Base-by-base conservation (phyloP, 2,113 vertebrate species). In the Peromyscus californicus region DNA sequence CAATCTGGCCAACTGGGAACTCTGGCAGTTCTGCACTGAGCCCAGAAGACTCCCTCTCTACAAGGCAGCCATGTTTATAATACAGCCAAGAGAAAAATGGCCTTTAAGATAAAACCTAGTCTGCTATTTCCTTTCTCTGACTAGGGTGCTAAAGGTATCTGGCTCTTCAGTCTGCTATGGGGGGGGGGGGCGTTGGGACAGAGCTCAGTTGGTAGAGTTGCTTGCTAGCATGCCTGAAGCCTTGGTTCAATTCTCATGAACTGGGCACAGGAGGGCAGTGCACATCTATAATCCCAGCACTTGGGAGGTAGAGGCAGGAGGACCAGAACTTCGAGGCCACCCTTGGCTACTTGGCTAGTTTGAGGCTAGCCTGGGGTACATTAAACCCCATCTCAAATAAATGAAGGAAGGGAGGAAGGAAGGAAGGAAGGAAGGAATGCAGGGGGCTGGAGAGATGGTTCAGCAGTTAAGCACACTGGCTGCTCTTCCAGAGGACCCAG, bases 51-150 rank as follows among this genome's bases (percentile, higher is more conserved):
- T 88, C 17, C 8, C 19, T 59, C 61, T 26, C 69, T 54, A 63
- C 70, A 29, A 94, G 7, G 67, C 13, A 48, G 54, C 82, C 51
- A 54, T 61, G 95, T 70, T 90, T 97, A 42, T 84, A 93, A 88
- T 26, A 78, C 10, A 93, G 9, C 74, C 74, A 86, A 70, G 36
- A 89, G 91, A 95, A 94, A 96, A 48, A 17, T 94, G 63, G 84
- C 70, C 93, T 96, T 96, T 86, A 76, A 88, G 95, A 94, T 95
- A 87, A 85, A 76, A 45, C 42, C 19, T 13, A 26, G 3, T 42
- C 74, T 33, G 36, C n/a, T n/a, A 42, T 78, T 39, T 93, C 69
- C 78, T 91, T 90, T 96, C 63, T 93, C 48, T 85, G 63, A 57
- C 80, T 85, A 67, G 1, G 24, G 11, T 59, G 42, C 26, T 76